A percentile compares a stretch with the other conserved stretches of the same genome.
These are phyloP conservation scores for silkworm (Bombyx mori) DNA, from an alignment of 1,140 invertebrate genomes.

Conservation along the genomic window ASM3026992v2 NC_085126.1:9607501-9608000, in stretches of 20 bases:
- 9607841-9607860: background rate
- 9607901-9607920: too few species aligned
- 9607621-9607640: slow-evolving; percentile 48
- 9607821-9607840: too few species aligned
- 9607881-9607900: background rate
- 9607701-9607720: background rate
- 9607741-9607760: background rate
- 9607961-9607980: too few species aligned
- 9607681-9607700: background rate
- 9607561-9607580: slow-evolving; percentile 34
- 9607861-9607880: background rate
- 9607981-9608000: too few species aligned
- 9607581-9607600: slow-evolving; percentile 48
- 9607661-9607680: slow-evolving; percentile 12
- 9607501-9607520: background rate
- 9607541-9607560: slow-evolving; percentile 31
- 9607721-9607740: slow-evolving; percentile 1
- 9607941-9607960: too few species aligned
- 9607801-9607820: background rate
- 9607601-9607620: slow-evolving; percentile 46
- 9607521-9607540: slow-evolving; percentile 41
- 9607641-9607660: slow-evolving; percentile 13
- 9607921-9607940: too few species aligned
- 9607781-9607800: background rate
- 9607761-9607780: slow-evolving; percentile 1